Evolutionary conservation across 2,797 vertebrate species (phyloP), one percentile per base, ranked within the genome.

Genomic region (Loriculus beryllinus): DNA sequence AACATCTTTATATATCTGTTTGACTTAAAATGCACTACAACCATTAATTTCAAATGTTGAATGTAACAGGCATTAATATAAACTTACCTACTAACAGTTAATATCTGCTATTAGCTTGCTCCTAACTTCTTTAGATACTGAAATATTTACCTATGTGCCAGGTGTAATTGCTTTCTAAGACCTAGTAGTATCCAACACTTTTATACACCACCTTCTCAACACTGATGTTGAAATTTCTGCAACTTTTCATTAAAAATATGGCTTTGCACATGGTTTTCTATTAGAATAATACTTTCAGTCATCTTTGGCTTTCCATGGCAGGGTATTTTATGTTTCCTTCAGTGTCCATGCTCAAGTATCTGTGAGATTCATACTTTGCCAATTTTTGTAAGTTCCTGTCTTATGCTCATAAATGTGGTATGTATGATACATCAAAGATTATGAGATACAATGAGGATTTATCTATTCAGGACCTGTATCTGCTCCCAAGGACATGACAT

Each of bases 1-100:
- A 14, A 22, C 9, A 13, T 12, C 7, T 49, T 86, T 14, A 19
- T 35, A 17, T 23, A 18, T 2, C 8, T 0, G 0, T 45, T 57
- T 86, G 35, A 86, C 56, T 37, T 81, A 52, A 88, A 88, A 81
- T 4, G 0, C 10, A 31, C 14, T 25, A 5, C 7, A 17, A 52
- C 20, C 64, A 75, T 35, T 14, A 59, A 75, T 71, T 77, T 90
- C 10, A 86, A 60, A 45, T 81, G 25, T 47, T 76, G 10, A 70
- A 64, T 92, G 65, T 52, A 71, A 31, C 9, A 74, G 7, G 2
- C 21, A 82, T 62, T 35, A 48, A 56, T 62, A 48, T 40, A 47
- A 77, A 52, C 22, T 67, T 82, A 45, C 47, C 22, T 64, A 71
- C 25, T 68, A 71, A 47, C 23, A 51, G 22, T 57, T 33, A 88